Conservation (phyloP, 2,888 invertebrate species). For the Serripes groenlandicus region DNA sequence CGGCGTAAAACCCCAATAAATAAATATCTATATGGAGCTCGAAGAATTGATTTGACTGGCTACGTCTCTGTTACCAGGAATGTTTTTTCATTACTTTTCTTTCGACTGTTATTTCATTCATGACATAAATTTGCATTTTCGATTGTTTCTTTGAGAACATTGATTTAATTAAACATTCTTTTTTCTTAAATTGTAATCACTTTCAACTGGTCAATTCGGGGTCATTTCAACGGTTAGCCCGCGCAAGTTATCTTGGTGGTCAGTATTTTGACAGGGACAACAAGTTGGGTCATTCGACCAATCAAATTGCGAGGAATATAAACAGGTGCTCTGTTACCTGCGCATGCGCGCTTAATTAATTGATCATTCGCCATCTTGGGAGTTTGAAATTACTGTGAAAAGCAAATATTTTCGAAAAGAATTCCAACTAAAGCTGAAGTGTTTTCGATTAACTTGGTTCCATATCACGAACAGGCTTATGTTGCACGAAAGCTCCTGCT, state of each 20-base stretch:
- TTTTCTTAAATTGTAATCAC: background rate
- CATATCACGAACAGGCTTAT: constrained; percentile 44
- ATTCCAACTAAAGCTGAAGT: constrained; percentile 1
- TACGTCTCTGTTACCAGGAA: no score
- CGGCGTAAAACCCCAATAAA: no score
- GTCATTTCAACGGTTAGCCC: constrained; percentile 7
- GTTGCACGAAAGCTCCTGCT: constrained; percentile 70
- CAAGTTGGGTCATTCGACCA: constrained; percentile 9
- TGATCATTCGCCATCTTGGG: constrained; percentile 67
- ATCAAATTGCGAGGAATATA: constrained; percentile 19
- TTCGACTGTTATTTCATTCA: no score
- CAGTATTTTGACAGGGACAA: constrained; percentile 11
- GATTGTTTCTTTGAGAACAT: no score
- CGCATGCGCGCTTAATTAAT: constrained; percentile 63
- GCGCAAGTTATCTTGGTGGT: no score
- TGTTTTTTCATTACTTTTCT: no score
- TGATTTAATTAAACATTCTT: background rate
- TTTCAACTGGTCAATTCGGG: background rate
- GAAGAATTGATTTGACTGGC: no score
- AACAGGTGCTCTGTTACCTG: constrained; percentile 48
- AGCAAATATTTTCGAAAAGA: constrained; percentile 12
- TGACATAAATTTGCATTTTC: no score
- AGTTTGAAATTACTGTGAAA: constrained; percentile 47
- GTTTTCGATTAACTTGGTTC: constrained; percentile 22
- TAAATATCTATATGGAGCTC: no score